These are phyloP conservation scores for Stenoptilia bipunctidactyla DNA, from an alignment of 2,888 invertebrate genomes.

Conservation along the genomic window DNA sequence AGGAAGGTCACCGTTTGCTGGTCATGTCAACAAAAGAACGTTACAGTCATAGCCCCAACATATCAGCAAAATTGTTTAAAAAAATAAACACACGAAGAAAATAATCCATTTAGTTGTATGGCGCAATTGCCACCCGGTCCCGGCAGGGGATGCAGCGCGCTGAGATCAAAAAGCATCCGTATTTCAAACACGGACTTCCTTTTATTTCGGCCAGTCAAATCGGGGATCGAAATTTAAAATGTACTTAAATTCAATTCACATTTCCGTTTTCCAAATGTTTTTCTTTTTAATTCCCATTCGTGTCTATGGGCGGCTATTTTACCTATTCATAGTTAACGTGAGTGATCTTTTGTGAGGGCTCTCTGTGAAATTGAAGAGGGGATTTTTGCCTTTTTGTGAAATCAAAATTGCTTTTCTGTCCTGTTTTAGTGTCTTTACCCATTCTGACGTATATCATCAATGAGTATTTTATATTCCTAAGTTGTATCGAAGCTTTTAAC, in stretches of 20 bases:
- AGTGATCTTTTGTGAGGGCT: constrained; percentile 66
- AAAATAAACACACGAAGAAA: constrained; percentile 62
- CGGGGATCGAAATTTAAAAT: constrained; percentile 59
- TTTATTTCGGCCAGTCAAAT: constrained; percentile 62
- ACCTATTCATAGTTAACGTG: constrained; percentile 66
- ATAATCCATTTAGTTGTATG: constrained; percentile 70
- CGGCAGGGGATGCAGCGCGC: constrained; percentile 53
- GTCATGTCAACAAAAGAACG: constrained; percentile 32
- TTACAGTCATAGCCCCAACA: constrained; percentile 25
- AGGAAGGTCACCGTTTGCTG: constrained; percentile 29
- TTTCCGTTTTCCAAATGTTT: constrained; percentile 54
- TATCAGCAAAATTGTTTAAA: constrained; percentile 39
- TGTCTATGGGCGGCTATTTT: constrained; percentile 50
- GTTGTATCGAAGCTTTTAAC: neutral
- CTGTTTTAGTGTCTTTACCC: constrained; percentile 3
- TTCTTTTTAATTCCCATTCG: constrained; percentile 61
- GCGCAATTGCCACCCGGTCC: constrained; percentile 52
- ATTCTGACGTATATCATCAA: neutral
- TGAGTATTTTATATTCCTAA: neutral
- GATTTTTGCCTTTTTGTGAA: constrained; percentile 54
- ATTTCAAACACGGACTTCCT: constrained; percentile 49
- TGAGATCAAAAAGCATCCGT: constrained; percentile 59
- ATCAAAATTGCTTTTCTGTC: constrained; percentile 34
- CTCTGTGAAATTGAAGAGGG: constrained; percentile 63
- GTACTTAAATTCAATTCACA: constrained; percentile 67